Base-by-base conservation (phyloP, 2,113 vertebrate genomes). In the Sardina pilchardus region DNA sequence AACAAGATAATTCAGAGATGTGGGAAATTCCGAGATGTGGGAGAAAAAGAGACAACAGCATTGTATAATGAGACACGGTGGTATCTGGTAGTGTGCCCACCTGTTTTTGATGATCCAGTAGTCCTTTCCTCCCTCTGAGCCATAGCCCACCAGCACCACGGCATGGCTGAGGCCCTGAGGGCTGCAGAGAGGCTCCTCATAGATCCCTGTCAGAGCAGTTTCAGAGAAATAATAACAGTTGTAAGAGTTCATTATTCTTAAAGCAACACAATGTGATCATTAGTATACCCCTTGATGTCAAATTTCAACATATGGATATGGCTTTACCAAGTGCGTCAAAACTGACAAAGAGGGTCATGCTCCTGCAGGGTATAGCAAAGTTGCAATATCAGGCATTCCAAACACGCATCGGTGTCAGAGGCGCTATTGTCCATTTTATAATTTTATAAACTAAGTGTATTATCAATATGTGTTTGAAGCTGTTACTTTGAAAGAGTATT, bases 91-190 rank as follows among this genome's bases (percentile, higher is more conserved):
- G 43, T 24, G 19, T 2, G 42, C 82, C 78, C 44, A 95, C 95
- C 95, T 96, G 94, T 96, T 96, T 85, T 96, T 96, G 85, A 95
- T 91, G 84, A 95, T 92, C 95, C 95, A 96, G 90, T 94, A 96
- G 87, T 95, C 94, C 47, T 90, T 88, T 14, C 92, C 94, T 71
- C 88, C 92, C 17, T 95, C 94, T 4, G 94, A 93, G 63, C 93
- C 94, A 1, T 93, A 95, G 34, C 95, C 95, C 53, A 96, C 95
- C 88, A 95, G 88, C 56, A 96, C 87, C 24, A 95, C 94, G 0
- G 95, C 95, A n/a, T 96, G 95, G 75, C 92, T 96, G 81, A 95
- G 89, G 47, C 92, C 91, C 84, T 92, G 91, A 0, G 93, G 88
- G 85, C 93, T 93, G 81, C 95, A 96, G 80, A 0, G 88, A 4